Base-by-base conservation (phyloP, 2,797 vertebrate species). In the Rallus crepitans region DNA sequence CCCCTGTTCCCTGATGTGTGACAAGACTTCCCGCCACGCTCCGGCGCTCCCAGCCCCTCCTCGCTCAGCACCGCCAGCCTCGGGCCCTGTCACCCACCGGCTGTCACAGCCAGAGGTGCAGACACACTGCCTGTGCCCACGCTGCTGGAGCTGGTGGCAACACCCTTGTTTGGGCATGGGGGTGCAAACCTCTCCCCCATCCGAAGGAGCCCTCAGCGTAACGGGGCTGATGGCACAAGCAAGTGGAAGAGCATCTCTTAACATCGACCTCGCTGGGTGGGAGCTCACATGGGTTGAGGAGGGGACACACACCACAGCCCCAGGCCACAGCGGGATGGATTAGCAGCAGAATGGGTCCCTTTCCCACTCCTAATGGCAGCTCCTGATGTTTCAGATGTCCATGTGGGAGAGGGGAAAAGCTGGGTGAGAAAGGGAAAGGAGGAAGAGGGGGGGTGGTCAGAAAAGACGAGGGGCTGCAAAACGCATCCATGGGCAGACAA, bases 321-420 rank as follows among this genome's bases (percentile, higher is more conserved):
- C 9, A 59, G 85, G 87, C 66, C 11, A 24, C 28, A 53, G 76
- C 31, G 35, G 88, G 90, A 87, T 23, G 83, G 92, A 89, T 92
- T 65, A 63, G 19, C 48, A 70, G 52, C 12, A 53, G 73, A 80
- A 64, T 13, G n/a, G 87, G 86, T 92, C 31, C n/a, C 77, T 70
- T 63, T 55, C 84, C 47, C 15, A 5, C 69, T 89, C 94, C 64
- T 33, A 71, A 77, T 68, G 21, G 45, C 57, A 50, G 64, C 31
- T 35, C 72, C 69, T 4, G 7, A 19, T 31, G 4, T 30, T 24
- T 55, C 57, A n/a, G 71, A 73, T 7, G 2, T 30, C 10, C 0
- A 0, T 1, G 25, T 6, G 6, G 30, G 55, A 52, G 61, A 21
- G 21, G 18, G 47, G 42, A 57, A 40, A 56, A 65, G 24, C n/a